A percentile compares a stretch with the other conserved stretches of the same genome.
Evolutionary conservation across 2,888 invertebrate species (phyloP).

Genomic region (Villa cingulata): DNA sequence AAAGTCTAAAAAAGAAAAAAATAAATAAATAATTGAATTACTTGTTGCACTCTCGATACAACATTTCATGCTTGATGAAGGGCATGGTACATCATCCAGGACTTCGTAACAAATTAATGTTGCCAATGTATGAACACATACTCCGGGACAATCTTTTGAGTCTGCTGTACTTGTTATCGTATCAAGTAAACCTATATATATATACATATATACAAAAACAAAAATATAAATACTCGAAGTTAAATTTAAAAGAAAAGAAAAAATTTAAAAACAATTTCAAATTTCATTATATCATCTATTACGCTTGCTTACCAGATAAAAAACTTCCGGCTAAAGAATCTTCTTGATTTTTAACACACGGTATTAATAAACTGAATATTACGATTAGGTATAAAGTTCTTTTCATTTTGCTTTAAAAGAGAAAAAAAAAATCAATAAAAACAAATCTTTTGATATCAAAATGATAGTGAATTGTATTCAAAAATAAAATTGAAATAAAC

Average conservation of each 20-base stretch:
- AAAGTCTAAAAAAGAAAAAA: not conserved
- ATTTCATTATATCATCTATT: not conserved
- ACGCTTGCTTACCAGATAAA: conserved; percentile 52
- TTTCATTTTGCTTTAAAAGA: conserved; percentile 17
- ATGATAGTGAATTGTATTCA: too few relatives aligned
- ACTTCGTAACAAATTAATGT: conserved; percentile 78
- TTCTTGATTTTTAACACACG: conserved; percentile 38
- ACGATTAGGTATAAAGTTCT: conserved; percentile 12
- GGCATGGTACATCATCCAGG: conserved; percentile 66
- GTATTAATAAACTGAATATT: not conserved
- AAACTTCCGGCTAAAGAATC: conserved; percentile 72
- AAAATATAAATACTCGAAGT: too few relatives aligned
- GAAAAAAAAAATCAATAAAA: too few relatives aligned
- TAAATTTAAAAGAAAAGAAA: not conserved
- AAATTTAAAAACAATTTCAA: not conserved
- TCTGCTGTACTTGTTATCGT: conserved; percentile 74
- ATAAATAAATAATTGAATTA: conserved; percentile 27
- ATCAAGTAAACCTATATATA: conserved; percentile 56
- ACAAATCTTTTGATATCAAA: too few relatives aligned
- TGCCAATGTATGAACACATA: conserved; percentile 74
- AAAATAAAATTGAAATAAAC: too few relatives aligned
- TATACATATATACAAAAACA: not conserved
- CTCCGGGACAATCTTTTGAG: conserved; percentile 76
- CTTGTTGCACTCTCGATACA: conserved; percentile 63
- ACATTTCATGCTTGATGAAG: conserved; percentile 69